Base-by-base conservation (phyloP, 2,888 invertebrate genomes). In the Clistopyga incitator region DNA sequence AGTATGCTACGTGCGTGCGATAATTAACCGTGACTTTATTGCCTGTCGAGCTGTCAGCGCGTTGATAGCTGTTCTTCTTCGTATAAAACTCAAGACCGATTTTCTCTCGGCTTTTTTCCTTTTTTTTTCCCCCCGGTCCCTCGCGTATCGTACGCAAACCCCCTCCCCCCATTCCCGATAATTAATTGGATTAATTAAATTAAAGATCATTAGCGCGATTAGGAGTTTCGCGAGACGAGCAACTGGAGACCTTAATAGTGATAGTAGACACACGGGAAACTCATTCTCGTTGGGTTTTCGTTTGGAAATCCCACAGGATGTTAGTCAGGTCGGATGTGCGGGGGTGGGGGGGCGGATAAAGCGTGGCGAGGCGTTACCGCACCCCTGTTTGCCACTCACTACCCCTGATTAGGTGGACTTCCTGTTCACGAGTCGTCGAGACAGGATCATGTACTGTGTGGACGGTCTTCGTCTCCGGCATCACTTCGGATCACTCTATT, bases 351-450 rank as follows among this genome's bases (percentile, higher is more conserved):
- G 47, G 50, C 74, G 77, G 75, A 71, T 79, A 65, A 82, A 82
- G 64, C 78, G 74, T 75, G 81, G 75, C 72, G 77, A 78, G 74
- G 67, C 50, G 79, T 59, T 90, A 91, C 93, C 93, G 92, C 93
- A 88, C 93, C 93, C 93, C 91, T 93, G 90, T 93, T 93, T 93
- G 88, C 93, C 93, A 93, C 93, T 93, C 93, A 93, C 93, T 93
- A 93, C 92, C 93, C 92, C 92, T 93, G 93, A 93, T 93, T 93
- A 93, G 92, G 87, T 91, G 88, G 89, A 91, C 92, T 92, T 92
- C 92, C 92, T 92, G 93, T 92, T 91, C 92, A 90, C 92, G 91
- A 92, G 90, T 86, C 89, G 85, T 84, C 81, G 83, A 50, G 80
- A 70, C 78, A 65, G 72, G 61, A 67, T 84, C 65, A 76, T 82